Percentiles rank a stretch among this genome's conserved stretches.
These are phyloP conservation scores for Lagenorhynchus albirostris DNA, from an alignment of 2,113 vertebrate species.

Conservation along the genomic window DNA sequence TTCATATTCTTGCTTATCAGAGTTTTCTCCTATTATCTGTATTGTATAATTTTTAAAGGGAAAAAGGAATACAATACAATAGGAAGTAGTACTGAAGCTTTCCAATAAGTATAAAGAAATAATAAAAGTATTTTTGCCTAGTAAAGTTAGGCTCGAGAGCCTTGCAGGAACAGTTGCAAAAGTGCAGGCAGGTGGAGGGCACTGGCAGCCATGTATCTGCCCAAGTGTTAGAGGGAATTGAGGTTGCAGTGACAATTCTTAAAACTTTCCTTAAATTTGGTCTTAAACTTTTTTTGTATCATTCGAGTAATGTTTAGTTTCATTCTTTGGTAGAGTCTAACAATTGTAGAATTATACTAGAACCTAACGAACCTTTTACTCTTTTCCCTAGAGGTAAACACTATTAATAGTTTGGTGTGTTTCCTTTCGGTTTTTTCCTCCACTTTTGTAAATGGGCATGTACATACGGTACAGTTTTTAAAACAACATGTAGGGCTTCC, in stretches of 20 bases:
- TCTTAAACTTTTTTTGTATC: background rate
- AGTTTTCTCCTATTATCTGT: background rate
- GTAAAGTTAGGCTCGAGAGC: background rate
- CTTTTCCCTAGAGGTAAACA: background rate
- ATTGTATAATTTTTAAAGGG: constrained; percentile 6
- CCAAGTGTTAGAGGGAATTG: background rate
- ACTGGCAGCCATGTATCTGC: background rate
- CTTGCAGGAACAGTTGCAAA: background rate
- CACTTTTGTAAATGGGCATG: background rate
- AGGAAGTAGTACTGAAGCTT: background rate
- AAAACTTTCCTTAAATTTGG: background rate
- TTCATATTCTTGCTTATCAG: background rate
- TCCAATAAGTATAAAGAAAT: background rate
- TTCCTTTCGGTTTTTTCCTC: background rate
- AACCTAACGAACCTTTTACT: background rate
- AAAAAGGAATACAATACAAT: background rate
- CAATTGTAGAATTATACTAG: background rate
- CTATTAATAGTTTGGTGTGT: background rate
- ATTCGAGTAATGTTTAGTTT: background rate
- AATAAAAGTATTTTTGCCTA: background rate
- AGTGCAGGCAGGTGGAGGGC: background rate
- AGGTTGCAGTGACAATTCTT: background rate
- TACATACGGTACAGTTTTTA: background rate
- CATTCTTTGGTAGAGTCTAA: background rate
- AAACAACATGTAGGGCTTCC: background rate